Percentiles rank a stretch among this genome's conserved stretches.
These are phyloP conservation scores for Epizoanthus rinbou DNA, from an alignment of 92 coral and sea anemone species.

Conservation along the genomic window DNA sequence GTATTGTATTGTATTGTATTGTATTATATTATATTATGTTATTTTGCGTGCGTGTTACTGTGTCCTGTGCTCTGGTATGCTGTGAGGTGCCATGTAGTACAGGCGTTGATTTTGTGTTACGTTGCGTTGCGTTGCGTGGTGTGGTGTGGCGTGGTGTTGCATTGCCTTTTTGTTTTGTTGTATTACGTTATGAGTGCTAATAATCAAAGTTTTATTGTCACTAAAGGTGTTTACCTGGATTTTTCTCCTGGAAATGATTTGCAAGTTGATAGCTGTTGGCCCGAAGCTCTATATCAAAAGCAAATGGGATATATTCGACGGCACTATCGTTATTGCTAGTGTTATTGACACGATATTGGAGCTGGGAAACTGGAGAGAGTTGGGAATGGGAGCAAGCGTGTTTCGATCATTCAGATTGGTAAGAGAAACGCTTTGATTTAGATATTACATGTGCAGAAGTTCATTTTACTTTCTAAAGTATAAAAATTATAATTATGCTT, in stretches of 20 bases:
- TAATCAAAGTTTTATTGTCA: background rate
- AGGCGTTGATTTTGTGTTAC: background rate
- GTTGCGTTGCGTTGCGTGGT: background rate
- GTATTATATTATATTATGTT: too few relatives aligned
- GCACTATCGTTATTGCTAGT: slow-evolving; percentile 50
- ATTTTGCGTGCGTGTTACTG: background rate
- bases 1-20: too few relatives aligned
- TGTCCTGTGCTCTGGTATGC: too few relatives aligned
- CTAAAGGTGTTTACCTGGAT: slow-evolving; percentile 44
- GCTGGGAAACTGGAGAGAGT: slow-evolving; percentile 9
- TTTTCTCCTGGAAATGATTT: slow-evolving; percentile 58
- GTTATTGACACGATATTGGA: slow-evolving; percentile 43
- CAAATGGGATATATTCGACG: slow-evolving; percentile 58
- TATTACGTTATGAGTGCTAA: background rate
- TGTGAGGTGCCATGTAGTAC: too few relatives aligned
- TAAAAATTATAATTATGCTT: too few relatives aligned
- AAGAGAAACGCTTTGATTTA: background rate
- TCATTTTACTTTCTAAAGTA: too few relatives aligned
- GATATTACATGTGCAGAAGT: too few relatives aligned
- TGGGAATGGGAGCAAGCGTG: slow-evolving; percentile 38
- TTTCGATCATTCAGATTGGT: slow-evolving; percentile 51
- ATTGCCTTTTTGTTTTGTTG: background rate
- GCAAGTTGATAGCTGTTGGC: slow-evolving; percentile 52
- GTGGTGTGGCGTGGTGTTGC: background rate
- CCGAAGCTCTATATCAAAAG: slow-evolving; percentile 45